A percentile compares a stretch with the other conserved stretches of the same genome.
Evolutionary conservation across 2,888 invertebrate species (phyloP).

Genomic region (Philereme vetulata): DNA sequence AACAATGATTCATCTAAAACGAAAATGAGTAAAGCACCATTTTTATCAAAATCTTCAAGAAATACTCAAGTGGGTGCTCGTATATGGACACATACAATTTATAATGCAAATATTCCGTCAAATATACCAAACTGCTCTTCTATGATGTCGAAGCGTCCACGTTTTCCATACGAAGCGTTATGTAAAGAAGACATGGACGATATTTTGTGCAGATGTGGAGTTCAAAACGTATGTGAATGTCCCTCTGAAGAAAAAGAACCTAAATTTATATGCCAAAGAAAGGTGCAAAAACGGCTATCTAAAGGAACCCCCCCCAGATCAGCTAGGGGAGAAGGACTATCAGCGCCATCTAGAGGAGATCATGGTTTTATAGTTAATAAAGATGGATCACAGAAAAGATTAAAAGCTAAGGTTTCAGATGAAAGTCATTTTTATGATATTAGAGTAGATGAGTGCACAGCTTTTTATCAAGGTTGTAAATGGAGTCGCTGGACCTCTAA

Average conservation of each 20-base stretch:
- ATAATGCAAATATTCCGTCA: constrained; percentile 41
- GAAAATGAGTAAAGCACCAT: constrained; percentile 54
- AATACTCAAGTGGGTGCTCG: constrained; percentile 38
- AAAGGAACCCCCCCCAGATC: constrained; percentile 56
- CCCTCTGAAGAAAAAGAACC: constrained; percentile 41
- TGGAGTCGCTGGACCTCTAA: constrained; percentile 66
- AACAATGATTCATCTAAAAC: constrained; percentile 31
- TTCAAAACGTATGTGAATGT: constrained; percentile 60
- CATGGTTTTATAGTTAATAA: constrained; percentile 46
- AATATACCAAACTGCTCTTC: constrained; percentile 62
- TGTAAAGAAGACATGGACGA: constrained; percentile 60
- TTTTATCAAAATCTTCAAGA: constrained; percentile 59
- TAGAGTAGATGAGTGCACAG: constrained; percentile 54
- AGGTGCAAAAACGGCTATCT: constrained; percentile 52
- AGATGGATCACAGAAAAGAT: constrained; percentile 46
- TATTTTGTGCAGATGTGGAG: constrained; percentile 63
- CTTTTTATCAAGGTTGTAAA: constrained; percentile 71
- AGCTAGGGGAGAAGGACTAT: constrained; percentile 44
- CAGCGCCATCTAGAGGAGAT: constrained; percentile 52
- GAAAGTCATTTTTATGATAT: constrained; percentile 61
- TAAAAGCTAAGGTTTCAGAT: constrained; percentile 34
- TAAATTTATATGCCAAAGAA: constrained; percentile 55
- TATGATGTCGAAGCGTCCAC: constrained; percentile 59
- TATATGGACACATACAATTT: constrained; percentile 64
- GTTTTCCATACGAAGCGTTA: constrained; percentile 66